A percentile compares a stretch with the other conserved stretches of the same genome.
These are phyloP conservation scores for Rambutsinella grinnellia DNA, from an alignment of 2,888 invertebrate species.

Conservation along the genomic window DNA sequence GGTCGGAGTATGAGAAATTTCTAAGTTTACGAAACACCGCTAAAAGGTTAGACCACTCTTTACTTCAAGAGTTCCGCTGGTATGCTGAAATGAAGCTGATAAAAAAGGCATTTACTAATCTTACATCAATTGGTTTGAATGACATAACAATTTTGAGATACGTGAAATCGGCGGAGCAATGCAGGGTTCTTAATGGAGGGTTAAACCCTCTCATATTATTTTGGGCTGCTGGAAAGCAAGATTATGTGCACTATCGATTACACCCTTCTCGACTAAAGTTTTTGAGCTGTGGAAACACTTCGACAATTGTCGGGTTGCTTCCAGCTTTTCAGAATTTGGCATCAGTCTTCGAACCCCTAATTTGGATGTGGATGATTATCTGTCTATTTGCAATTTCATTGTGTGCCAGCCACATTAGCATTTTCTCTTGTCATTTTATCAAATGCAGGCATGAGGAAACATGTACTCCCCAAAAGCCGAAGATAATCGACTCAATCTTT, in stretches of 20 bases:
- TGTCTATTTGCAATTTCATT: not conserved
- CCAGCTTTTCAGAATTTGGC: constrained; percentile 4
- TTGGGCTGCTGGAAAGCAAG: constrained; percentile 3
- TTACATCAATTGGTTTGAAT: not conserved
- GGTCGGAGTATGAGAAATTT: too few species aligned
- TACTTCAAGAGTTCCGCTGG: not conserved
- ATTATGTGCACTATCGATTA: constrained; percentile 13
- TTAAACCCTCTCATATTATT: not conserved
- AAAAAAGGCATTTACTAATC: too few species aligned
- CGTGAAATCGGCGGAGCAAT: not conserved
- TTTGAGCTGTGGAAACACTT: constrained; percentile 25
- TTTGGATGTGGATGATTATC: constrained; percentile 12
- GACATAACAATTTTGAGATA: not conserved
- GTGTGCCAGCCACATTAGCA: not conserved
- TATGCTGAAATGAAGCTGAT: not conserved
- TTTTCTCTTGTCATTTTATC: too few species aligned
- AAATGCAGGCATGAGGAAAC: not conserved
- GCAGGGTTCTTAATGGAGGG: not conserved
- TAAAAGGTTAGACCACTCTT: not conserved
- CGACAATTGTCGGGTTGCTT: not conserved
- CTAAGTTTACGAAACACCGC: too few species aligned
- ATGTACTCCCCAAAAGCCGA: not conserved
- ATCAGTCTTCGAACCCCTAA: constrained; percentile 1
- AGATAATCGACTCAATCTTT: not conserved
- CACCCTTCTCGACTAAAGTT: constrained; percentile 16